Percentiles rank a stretch among this genome's conserved stretches.
Evolutionary conservation across 2,113 vertebrate species (phyloP).

Genomic region (Nycticryphes semicollaris): DNA sequence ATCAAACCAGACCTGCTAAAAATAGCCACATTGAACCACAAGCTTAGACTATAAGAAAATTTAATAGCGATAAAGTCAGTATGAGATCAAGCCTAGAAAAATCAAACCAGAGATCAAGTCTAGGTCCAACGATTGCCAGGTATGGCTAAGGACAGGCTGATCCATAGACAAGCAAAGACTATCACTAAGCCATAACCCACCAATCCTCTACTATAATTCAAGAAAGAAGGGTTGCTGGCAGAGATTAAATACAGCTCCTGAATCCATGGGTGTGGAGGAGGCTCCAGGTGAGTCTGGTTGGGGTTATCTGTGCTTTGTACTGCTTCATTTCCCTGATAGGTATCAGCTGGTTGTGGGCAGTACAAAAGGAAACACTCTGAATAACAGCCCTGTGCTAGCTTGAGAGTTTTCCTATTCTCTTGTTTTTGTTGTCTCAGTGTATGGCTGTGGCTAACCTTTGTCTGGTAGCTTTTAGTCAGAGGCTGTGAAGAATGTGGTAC

Average conservation of each 20-base stretch:
- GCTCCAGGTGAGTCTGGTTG: rapidly evolving
- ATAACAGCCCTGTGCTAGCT: rapidly evolving
- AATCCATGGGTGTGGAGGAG: rapidly evolving
- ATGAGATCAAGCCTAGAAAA: neutral
- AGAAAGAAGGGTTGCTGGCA: rapidly evolving
- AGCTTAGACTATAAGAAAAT: neutral
- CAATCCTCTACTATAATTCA: rapidly evolving
- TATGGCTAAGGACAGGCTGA: rapidly evolving
- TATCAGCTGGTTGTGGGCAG: neutral
- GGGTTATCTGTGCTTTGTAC: neutral
- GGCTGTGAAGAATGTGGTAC: rapidly evolving
- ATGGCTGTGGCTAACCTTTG: neutral
- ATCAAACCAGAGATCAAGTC: neutral
- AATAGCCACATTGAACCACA: neutral
- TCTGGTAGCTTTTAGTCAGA: neutral
- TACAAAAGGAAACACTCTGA: neutral
- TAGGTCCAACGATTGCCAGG: too few species aligned
- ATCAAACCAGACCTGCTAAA: neutral
- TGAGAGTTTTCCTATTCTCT: rapidly evolving
- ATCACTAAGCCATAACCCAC: rapidly evolving
- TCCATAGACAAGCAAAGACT: rapidly evolving
- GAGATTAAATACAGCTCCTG: neutral
- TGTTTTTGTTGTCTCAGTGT: rapidly evolving
- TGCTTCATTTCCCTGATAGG: neutral
- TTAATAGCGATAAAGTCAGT: rapidly evolving